Conservation (phyloP, 2,888 invertebrate species). For the Microplitis deprimator region DNA sequence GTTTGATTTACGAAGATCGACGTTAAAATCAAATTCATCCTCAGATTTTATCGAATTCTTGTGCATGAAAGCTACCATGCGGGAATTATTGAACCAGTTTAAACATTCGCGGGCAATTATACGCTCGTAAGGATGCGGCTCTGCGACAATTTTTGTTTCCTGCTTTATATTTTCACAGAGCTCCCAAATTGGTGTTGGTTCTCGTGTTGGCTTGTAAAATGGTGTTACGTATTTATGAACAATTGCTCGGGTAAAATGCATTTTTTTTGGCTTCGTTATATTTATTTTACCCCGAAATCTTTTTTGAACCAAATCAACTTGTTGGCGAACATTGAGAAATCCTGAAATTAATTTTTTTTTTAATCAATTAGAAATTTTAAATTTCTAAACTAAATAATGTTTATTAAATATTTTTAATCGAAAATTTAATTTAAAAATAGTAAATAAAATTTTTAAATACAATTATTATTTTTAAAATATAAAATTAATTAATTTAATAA, state of each 20-base stretch:
- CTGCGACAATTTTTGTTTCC: conserved; percentile 46
- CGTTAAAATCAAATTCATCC: conserved; percentile 77
- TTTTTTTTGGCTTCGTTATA: conserved; percentile 80
- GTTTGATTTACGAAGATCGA: conserved; percentile 77
- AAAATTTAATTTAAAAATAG: too few species aligned
- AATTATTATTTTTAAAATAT: too few species aligned
- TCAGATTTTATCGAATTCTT: conserved; percentile 80
- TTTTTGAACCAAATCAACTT: conserved; percentile 72
- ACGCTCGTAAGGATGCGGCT: conserved; percentile 78
- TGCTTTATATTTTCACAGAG: conserved; percentile 71
- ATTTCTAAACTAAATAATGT: too few species aligned
- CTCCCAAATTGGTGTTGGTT: conserved; percentile 70
- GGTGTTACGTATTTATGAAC: conserved; percentile 80
- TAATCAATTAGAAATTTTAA: background rate
- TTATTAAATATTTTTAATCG: too few species aligned
- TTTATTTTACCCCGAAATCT: conserved; percentile 85
- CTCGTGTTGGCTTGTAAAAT: conserved; percentile 71
- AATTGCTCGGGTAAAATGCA: conserved; percentile 80
- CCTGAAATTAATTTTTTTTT: conserved; percentile 54
- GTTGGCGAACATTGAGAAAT: conserved; percentile 58
- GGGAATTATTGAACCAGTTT: conserved; percentile 80
- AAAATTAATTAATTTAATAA: too few species aligned
- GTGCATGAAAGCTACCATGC: conserved; percentile 82
- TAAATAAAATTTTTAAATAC: background rate
- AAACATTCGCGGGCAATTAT: conserved; percentile 82